Base-by-base conservation (phyloP, 2,888 invertebrate species). In the Polymixis lichenea region DNA sequence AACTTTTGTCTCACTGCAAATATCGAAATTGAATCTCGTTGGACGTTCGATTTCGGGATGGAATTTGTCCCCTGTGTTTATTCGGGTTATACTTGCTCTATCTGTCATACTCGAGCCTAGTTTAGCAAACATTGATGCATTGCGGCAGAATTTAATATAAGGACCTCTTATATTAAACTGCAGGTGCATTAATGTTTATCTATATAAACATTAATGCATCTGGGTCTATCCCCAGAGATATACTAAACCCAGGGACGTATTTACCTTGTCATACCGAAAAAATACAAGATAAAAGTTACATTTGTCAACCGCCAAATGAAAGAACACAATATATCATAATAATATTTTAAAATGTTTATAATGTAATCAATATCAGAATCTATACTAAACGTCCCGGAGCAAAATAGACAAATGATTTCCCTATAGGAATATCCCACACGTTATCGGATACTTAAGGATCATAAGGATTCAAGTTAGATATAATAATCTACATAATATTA, bases 1-100 rank as follows among this genome's bases (percentile, higher is more conserved):
- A 73, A 70, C 75, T 78, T 85, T 82, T 72, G 75, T 72, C 61
- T 82, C 49, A 55, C 51, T 46, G 72, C 75, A 83, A 78, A 84
- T 73, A 85, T 77, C 68, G 64, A 56, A 85, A 81, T 85, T 68
- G 77, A 83, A 77, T 81, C 71, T 68, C 15, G 43, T 28, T 61
- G 19, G 64, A 51, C 32, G 67, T 71, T 73, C 64, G 53, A 81
- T 72, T 77, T 81, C 55, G 62, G 32, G 53, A 84, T 74, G 43
- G 58, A 77, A 65, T 72, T 71, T 68, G 67, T 76, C 51, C 75
- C 65, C 17, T 32, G n/a, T 58, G 71, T 69, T 72, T 68, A 84
- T 80, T 71, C 46, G 71, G 64, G 69, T 55, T 58, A 78, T 58
- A 46, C 67, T 68, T 49, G 32, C 19, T 76, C 68, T 51, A 28